A percentile compares a stretch with the other conserved stretches of the same genome.
Evolutionary conservation across 2,113 vertebrate genomes (phyloP).

Genomic region (Eidolon helvum): DNA sequence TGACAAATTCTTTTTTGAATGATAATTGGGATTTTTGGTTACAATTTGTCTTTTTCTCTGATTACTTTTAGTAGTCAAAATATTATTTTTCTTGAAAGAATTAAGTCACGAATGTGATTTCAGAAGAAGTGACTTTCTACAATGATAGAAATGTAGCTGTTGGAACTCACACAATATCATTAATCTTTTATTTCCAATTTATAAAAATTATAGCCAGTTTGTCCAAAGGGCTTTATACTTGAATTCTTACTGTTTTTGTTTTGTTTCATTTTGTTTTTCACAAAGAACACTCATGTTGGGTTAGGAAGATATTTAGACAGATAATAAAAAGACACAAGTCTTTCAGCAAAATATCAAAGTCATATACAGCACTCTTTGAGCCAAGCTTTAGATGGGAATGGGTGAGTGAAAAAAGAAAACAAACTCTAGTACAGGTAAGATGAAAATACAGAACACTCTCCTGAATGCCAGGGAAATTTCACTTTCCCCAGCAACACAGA

Average conservation of each 20-base stretch:
- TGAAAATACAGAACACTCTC: neutral
- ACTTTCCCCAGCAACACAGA: neutral
- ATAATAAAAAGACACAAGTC: neutral
- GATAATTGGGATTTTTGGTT: neutral
- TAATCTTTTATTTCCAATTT: neutral
- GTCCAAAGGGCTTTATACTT: neutral
- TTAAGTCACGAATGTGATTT: neutral
- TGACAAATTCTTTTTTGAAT: conserved; percentile 23
- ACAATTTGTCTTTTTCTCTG: neutral
- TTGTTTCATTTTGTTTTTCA: neutral
- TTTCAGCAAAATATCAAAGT: neutral
- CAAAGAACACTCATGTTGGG: neutral
- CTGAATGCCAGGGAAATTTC: neutral
- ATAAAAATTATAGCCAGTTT: neutral
- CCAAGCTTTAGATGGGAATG: neutral
- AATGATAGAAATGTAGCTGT: neutral
- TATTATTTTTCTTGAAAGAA: neutral
- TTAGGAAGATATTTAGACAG: neutral
- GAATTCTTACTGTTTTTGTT: neutral
- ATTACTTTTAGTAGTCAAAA: neutral
- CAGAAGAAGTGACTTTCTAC: neutral
- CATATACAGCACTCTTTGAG: neutral
- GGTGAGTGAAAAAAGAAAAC: neutral
- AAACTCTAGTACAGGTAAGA: neutral
- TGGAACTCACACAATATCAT: neutral